A percentile compares a stretch with the other conserved stretches of the same genome.
Evolutionary conservation across 2,888 invertebrate species (phyloP).

Genomic region (Platycnemis pennipes): DNA sequence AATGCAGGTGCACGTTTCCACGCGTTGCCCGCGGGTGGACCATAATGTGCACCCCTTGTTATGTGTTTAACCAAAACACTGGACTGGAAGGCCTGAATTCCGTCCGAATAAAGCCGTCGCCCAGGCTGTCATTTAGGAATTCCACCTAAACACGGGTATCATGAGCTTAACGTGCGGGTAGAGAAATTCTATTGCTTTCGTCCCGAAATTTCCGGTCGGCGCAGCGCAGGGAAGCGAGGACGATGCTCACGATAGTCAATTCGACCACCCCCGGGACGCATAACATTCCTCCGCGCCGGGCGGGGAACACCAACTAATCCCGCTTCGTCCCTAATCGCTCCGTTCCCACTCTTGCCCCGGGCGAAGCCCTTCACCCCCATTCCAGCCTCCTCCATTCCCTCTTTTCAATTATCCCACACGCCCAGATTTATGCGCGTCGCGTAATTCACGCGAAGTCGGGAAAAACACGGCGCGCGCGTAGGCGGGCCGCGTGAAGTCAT

Average conservation of each 20-base stretch:
- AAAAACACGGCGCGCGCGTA: slow-evolving; percentile 43
- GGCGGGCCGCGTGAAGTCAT: slow-evolving; percentile 33
- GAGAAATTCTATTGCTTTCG: not conserved
- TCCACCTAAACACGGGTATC: not conserved
- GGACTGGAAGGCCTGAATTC: not conserved
- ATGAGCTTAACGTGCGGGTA: not conserved
- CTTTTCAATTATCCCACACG: slow-evolving; percentile 52
- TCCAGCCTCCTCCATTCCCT: not conserved
- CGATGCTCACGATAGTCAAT: not conserved
- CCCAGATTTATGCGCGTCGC: slow-evolving; percentile 35
- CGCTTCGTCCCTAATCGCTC: not conserved
- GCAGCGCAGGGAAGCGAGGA: not conserved
- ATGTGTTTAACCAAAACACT: not conserved
- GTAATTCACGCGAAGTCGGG: slow-evolving; percentile 23
- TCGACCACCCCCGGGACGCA: too few species aligned
- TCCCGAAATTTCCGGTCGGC: not conserved
- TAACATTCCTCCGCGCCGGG: too few species aligned
- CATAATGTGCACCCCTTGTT: not conserved
- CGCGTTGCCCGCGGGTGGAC: not conserved
- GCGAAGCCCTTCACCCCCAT: not conserved
- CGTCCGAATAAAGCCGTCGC: not conserved
- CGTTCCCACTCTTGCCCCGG: not conserved
- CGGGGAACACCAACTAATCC: not conserved
- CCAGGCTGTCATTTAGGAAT: not conserved
- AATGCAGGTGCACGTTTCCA: not conserved